Base-by-base conservation (phyloP, 2,113 vertebrate genomes). In the Oncorhynchus kisutch region DNA sequence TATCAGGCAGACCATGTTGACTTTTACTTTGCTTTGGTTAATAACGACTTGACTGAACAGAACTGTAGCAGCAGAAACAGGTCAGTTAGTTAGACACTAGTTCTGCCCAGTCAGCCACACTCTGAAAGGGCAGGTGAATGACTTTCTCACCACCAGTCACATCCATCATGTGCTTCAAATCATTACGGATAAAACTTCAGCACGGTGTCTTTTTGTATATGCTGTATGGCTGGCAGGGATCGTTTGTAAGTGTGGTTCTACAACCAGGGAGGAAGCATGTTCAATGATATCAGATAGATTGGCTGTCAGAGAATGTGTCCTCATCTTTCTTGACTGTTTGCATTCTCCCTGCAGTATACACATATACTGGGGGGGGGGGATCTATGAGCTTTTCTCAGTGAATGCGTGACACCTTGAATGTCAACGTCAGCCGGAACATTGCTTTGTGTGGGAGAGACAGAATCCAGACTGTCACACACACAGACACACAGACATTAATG, bases 341-440 rank as follows among this genome's bases (percentile, higher is more conserved):
- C 69, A 60, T 83, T 83, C 45, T 72, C 77, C 27, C 60, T 34
- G 22, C 45, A 66, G 70, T 72, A 31, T 67, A 71, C 45, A 72
- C 62, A 25, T 25, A 73, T 65, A 51, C 71, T 71, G 27, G 14
- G 79, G 75, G 34, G 69, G 48, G 69, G 62, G 74, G 84, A 62
- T 79, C n/a, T 65, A 62, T 77, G 31, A 72, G n/a, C 51, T 60
- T 34, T 71, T 80, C 78, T 81, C 57, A 65, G 62, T 27, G 69
- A 66, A 64, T 39, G 54, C 24, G 25, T 77, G 84, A 78, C 81
- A 83, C 77, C 75, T 85, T 79, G 68, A 72, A 75, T 67, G 78
- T 79, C 75, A 79, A 39, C 85, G 83, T 78, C 80, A 62, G 7
- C 51, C 65, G 49, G 73, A 82, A 84, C 72, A 74, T 80, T 74